Evolutionary conservation across 2,888 invertebrate genomes (phyloP), one percentile per base, ranked within the genome.

Genomic region (Thumatha senex): DNA sequence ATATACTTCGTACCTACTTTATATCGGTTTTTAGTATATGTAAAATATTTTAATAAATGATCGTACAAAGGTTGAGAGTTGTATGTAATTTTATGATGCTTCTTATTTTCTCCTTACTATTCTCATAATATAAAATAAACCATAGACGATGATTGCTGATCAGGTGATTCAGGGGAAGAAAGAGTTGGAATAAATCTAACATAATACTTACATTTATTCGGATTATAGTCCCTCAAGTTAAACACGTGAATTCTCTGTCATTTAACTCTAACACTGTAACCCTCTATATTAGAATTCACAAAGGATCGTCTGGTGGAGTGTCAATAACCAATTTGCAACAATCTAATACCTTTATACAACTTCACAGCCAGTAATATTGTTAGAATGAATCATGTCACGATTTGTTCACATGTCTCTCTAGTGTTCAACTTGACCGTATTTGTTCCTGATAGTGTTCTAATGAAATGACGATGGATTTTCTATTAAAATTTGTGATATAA

Each of bases 291-390:
- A 51, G 48, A 49, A 34, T 41, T 30, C 30, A 46, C 50, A 60
- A 45, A 48, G 41, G 35, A 46, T 7, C 24, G 11, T 12, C 44
- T 33, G 56, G 61, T 57, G 30, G 31, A 34, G 35, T 18, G 40
- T 48, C 36, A 10, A 18, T 38, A 40, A 44, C 39, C 64, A 63
- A 61, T 65, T 58, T 50, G 61, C 40, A 9, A 12, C 18, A 38
- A 41, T 56, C 31, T 43, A 34, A 31, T 13, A 36, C 36, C 42
- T 41, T 40, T 48, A 29, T 54, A 45, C 30, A 9, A 24, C 40
- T 30, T 8, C 34, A 24, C 12, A 12, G 14, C 10, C 9, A 14
- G 11, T 29, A 38, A n/a, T 38, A n/a, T 13, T 29, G 18, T 10
- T 29, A 18, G n/a, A 40, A n/a, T 5, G 34, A 39, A 1, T 3